Evolutionary conservation across 2,113 vertebrate species (phyloP).

Genomic region (Odocoileus virginianus): DNA sequence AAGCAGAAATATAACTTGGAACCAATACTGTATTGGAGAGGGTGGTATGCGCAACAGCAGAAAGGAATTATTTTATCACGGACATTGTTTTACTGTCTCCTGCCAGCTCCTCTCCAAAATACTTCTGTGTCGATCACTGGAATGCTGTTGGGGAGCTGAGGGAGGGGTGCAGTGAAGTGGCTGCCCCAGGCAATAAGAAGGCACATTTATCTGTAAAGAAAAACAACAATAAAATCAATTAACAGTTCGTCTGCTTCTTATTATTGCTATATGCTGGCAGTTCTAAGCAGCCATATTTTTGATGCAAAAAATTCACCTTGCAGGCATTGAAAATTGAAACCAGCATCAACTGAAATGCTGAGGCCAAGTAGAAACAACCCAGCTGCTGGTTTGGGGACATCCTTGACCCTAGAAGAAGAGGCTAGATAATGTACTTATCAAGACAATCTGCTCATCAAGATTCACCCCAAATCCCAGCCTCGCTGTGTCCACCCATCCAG

Average conservation of each 20-base stretch:
- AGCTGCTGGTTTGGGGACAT: background rate
- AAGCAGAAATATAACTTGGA: background rate
- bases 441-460: background rate
- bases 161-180: accelerated
- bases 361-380: background rate
- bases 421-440: background rate
- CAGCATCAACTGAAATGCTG: background rate
- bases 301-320: background rate
- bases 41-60: background rate
- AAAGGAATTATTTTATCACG: background rate
- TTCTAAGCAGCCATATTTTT: background rate
- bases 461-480: background rate
- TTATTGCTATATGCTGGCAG: background rate
- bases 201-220: background rate
- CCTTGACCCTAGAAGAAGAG: background rate
- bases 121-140: background rate
- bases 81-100: background rate
- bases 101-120: background rate
- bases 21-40: accelerated
- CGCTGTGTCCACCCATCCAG: background rate
- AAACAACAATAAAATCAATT: background rate
- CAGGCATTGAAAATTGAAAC: background rate
- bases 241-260: background rate
- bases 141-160: accelerated
- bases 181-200: background rate